These are phyloP conservation scores for Dasypogon diadema DNA, from an alignment of 2,888 invertebrate species.

Conservation along the genomic window DNA sequence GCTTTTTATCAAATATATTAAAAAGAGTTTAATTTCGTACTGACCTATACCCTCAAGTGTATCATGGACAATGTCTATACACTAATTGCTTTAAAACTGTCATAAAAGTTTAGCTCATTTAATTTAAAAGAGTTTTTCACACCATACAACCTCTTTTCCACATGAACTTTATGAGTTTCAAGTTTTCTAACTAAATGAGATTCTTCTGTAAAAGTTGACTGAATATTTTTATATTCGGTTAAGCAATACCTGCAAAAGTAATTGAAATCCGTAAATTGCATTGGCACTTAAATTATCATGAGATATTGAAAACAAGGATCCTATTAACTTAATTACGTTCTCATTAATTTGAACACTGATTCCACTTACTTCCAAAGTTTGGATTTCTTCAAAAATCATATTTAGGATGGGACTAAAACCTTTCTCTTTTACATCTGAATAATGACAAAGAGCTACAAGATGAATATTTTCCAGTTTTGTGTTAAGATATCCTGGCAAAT, in stretches of 20 bases:
- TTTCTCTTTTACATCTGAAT: background rate
- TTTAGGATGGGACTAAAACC: background rate
- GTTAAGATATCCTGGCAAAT: conserved; percentile 53
- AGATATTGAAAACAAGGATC: background rate
- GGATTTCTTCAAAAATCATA: background rate
- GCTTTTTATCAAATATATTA: background rate
- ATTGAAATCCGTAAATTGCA: conserved; percentile 3
- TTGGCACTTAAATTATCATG: conserved; percentile 8
- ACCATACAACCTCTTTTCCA: conserved; percentile 31
- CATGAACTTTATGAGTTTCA: background rate
- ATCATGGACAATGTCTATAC: conserved; percentile 51
- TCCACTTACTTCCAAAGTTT: background rate
- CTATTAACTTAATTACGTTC: background rate
- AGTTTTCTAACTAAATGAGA: background rate
- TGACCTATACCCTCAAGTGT: conserved; percentile 37
- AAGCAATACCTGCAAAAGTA: background rate
- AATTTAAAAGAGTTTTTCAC: background rate
- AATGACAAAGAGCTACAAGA: conserved; percentile 9
- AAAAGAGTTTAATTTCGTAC: conserved; percentile 33
- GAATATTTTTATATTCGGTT: background rate
- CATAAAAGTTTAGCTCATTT: conserved; percentile 45
- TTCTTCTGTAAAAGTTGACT: background rate
- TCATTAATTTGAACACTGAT: background rate
- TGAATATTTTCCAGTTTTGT: conserved; percentile 53
- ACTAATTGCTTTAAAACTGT: conserved; percentile 35